phyloP scores from a whole-genome alignment of 2,797 vertebrate species.

The Pseudomugil gertrudae region DNA sequence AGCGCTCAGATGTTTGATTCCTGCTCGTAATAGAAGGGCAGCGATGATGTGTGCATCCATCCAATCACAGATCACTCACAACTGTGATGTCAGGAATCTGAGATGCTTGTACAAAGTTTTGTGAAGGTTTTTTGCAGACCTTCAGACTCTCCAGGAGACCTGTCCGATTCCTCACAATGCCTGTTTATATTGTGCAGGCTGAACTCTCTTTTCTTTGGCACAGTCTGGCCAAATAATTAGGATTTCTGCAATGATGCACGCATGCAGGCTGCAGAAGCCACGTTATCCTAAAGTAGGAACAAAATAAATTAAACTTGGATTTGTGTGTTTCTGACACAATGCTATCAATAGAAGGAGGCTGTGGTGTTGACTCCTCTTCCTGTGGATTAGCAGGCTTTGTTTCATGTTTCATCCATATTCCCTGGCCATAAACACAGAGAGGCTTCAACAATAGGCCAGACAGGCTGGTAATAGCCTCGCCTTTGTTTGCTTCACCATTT shows the following conservation, averaged over 20 bases:
- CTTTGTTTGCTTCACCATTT: slow-evolving; percentile 82
- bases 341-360: slow-evolving; percentile 71
- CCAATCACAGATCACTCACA: slow-evolving; percentile 51
- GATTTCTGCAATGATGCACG: slow-evolving; percentile 50
- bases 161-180: slow-evolving; percentile 50
- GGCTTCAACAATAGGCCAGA: slow-evolving; percentile 79
- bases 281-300: slow-evolving; percentile 66
- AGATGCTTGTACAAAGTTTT: neutral
- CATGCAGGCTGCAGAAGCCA: slow-evolving; percentile 35
- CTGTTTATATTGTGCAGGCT: slow-evolving; percentile 54
- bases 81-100: neutral
- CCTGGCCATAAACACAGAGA: slow-evolving; percentile 76
- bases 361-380: slow-evolving; percentile 76
- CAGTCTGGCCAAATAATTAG: slow-evolving; percentile 61
- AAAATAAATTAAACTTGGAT: slow-evolving; percentile 77
- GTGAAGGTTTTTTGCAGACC: slow-evolving; percentile 26
- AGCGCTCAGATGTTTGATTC: slow-evolving; percentile 72
- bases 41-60: slow-evolving; percentile 43
- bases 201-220: slow-evolving; percentile 62
- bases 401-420: slow-evolving; percentile 84
- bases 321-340: slow-evolving; percentile 74
- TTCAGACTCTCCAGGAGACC: slow-evolving; percentile 28
- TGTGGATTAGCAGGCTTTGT: slow-evolving; percentile 79
- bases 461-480: slow-evolving; percentile 80
- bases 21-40: slow-evolving; percentile 68